These are phyloP conservation scores for Macropis europaea DNA, from an alignment of 2,888 invertebrate genomes.

Conservation along the genomic window DNA sequence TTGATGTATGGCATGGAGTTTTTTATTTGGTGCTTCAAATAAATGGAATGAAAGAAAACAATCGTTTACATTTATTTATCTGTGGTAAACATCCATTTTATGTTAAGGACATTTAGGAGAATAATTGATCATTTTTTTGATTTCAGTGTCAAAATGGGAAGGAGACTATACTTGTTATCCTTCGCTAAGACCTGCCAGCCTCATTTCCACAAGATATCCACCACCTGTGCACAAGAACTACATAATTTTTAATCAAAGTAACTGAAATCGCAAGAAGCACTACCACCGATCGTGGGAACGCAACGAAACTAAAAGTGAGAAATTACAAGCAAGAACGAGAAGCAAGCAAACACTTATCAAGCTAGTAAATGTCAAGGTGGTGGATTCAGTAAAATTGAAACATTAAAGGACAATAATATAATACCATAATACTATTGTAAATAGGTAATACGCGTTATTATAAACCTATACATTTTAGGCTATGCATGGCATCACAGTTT, in stretches of 20 bases:
- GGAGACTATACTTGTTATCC: slow-evolving; percentile 77
- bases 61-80: slow-evolving; percentile 3
- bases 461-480: background rate
- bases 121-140: slow-evolving; percentile 29
- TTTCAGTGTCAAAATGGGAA: slow-evolving; percentile 79
- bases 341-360: slow-evolving; percentile 44
- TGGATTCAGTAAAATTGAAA: slow-evolving; percentile 68
- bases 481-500: background rate
- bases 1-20: too few relatives aligned
- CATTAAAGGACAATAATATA: slow-evolving; percentile 70
- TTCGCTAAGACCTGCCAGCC: slow-evolving; percentile 79
- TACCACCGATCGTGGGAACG: slow-evolving; percentile 46
- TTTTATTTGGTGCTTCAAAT: slow-evolving; percentile 6
- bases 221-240: slow-evolving; percentile 71
- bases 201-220: slow-evolving; percentile 75
- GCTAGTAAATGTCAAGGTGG: slow-evolving; percentile 63
- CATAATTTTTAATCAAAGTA: slow-evolving; percentile 61
- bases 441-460: slow-evolving; percentile 56
- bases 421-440: slow-evolving; percentile 63
- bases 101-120: background rate
- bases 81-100: background rate
- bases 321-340: slow-evolving; percentile 52
- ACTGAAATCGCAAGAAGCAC: slow-evolving; percentile 49
- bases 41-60: slow-evolving; percentile 14
- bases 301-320: slow-evolving; percentile 47